Evolutionary conservation across 2,113 vertebrate genomes (phyloP), one percentile per base, ranked within the genome.

Genomic region (Anguilla rostrata): DNA sequence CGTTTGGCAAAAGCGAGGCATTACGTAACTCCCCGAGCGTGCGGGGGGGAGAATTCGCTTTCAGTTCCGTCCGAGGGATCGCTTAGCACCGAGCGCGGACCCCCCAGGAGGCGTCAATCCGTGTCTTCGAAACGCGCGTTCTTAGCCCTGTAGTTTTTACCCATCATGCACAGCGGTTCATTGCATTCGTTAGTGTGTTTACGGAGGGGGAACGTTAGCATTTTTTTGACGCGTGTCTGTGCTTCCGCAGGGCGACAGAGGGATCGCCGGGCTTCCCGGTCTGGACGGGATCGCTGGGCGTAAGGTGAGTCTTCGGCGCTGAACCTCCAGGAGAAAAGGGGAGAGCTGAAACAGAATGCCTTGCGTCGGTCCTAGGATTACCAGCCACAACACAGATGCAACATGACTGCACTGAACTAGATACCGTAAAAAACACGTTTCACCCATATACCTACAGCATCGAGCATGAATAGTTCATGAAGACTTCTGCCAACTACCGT

Each of bases 161-260:
- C 11, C 49, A 53, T 14, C 11, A 53, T 53, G 49, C 11, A 53
- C 49, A 2, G 49, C 1, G 49, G 49, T 53, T 5, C 0, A 6
- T 46, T 46, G 43, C 9, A 6, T 46, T 46, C 78, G 22, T n/a
- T 66, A 29, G 43, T 81, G 9, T 66, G 39, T 34, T 71, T 43
- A 41, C 29, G 78, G 84, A 40, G n/a, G 22, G 18, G 18, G 0
- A 66, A 66, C 4, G 26, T 22, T 60, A 15, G 0, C 18, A 22
- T 57, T 75, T 26, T 26, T 81, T 78, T 39, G 53, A 56, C 84
- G 1, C 43, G 22, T 86, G 26, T 85, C n/a, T 75, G 2, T 87
- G 79, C 81, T 75, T 88, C 57, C 18, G 78, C 7, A 90, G 89
- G 90, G 90, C 15, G 85, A 87, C 84, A 78, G 81, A 81, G 87